Evolutionary conservation across 2,113 vertebrate species (phyloP), one percentile per base, ranked within the genome.

Genomic region (Menidia beryllina): DNA sequence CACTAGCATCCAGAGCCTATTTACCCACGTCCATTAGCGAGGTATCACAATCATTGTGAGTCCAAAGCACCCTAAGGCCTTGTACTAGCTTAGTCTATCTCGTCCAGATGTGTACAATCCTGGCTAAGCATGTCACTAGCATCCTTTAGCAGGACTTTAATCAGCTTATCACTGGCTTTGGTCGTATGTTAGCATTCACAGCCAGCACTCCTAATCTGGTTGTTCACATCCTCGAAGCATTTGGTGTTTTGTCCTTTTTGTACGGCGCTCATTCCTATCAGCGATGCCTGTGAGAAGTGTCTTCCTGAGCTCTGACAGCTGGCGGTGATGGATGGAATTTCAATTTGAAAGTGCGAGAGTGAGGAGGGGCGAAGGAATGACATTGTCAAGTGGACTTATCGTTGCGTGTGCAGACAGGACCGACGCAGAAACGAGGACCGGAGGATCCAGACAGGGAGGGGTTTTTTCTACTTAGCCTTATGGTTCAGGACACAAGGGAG

Each of bases 321-420:
- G 23, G 0, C 25, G 57, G 77, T 50, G 82, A 85, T 36, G 65
- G 51, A 72, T 86, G 79, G 19, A 76, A 81, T 86, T 86, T 76
- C 39, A 64, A 72, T 79, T n/a, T 38, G 58, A 45, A 69, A 2
- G 74, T 17, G 25, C 25, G 24, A 53, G 17, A 50, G 52, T 24
- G 26, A 45, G 12, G 23, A 26, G 17, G 17, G 1, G 41, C 25
- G 20, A 21, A 49, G 54, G 60, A 62, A 52, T 38, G 17, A 49
- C 54, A 25, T 25, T 64, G 3, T 51, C 82, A 81, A 72, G 60
- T 64, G 73, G 73, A 8, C 23, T 78, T 36, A 55, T 23, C n/a
- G 68, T 72, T 66, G 63, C 23, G 3, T 87, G 89, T 86, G 72
- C 69, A 2, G 84, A 77, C 84, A 79, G 66, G 84, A 84, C 39